phyloP scores from a whole-genome alignment of 2,888 invertebrate genomes.

The Polydesmus complanatus region DNA sequence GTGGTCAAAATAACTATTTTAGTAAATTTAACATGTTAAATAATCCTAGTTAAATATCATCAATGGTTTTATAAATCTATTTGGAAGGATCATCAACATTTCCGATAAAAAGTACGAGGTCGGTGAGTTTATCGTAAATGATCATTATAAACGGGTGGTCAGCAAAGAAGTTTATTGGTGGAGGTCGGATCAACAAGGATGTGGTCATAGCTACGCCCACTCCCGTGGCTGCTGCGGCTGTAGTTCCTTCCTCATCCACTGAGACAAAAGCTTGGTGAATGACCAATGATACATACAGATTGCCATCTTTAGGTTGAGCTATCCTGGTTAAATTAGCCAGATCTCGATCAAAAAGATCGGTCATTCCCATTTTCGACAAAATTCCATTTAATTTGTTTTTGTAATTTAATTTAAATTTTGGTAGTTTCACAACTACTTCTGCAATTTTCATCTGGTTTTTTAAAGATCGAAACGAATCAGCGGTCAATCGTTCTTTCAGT shows the following conservation, averaged over 20 bases:
- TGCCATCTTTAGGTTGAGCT: not conserved
- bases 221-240: constrained; percentile 13
- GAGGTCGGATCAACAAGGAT: not conserved
- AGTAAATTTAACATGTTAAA: no score
- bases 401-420: constrained; percentile 66
- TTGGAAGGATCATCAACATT: not conserved
- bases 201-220: no score
- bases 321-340: constrained; percentile 10
- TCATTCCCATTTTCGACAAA: constrained; percentile 11
- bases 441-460: not conserved
- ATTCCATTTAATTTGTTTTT: constrained; percentile 2
- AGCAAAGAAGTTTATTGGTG: constrained; percentile 6
- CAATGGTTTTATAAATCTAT: no score
- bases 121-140: constrained; percentile 3
- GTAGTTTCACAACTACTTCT: constrained; percentile 52
- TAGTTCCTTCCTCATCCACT: constrained; percentile 14
- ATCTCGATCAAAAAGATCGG: constrained; percentile 9
- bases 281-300: constrained; percentile 5
- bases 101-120: constrained; percentile 7
- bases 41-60: no score
- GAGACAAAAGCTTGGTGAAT: constrained; percentile 13
- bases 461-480: no score
- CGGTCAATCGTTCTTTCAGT: no score
- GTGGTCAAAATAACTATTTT: no score
- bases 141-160: constrained; percentile 10